Base-by-base conservation (phyloP, 2,797 vertebrate genomes). In the Sciaenops ocellatus region DNA sequence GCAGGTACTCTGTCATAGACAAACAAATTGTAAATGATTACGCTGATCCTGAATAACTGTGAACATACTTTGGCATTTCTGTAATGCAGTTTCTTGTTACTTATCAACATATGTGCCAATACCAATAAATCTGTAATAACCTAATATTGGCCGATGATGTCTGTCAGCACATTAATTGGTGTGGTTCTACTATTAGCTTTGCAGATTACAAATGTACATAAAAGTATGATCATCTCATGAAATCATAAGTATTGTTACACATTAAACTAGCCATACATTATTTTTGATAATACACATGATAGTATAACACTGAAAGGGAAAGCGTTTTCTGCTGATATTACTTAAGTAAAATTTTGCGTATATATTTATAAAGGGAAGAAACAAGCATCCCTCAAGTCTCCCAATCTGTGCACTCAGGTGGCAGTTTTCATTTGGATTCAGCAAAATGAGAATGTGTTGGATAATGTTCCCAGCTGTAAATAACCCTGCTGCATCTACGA, bases 381-480 rank as follows among this genome's bases (percentile, higher is more conserved):
- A 61, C 22, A 24, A 62, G 55, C 8, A 1, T 62, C 79, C 30
- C 57, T 70, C 28, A 65, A 41, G 51, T 69, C 51, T 63, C 52
- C 42, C 18, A 64, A 73, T 79, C 80, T 82, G 74, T 81, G 85
- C 73, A 73, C 84, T 87, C 87, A 85, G 69, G 83, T 83, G 81
- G 87, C 84, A 79, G 50, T 80, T 92, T 94, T 92, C 84, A 87
- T 88, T 89, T 79, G 78, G 85, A 93, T 93, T 89, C 90, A 91
- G 88, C 84, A 89, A 92, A 91, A 89, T 65, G 75, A 91, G 80
- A 73, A 61, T 73, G 85, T 89, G 89, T 87, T 73, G 85, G 85
- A 90, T 95, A 95, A 95, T 96, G 94, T 96, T 94, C 93, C 92
- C 38, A 66, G 92, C 94, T 94, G 90, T 94, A 95, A 89, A 94